A percentile compares a stretch with the other conserved stretches of the same genome.
Conservation (phyloP, 2,888 invertebrate genomes). For the Lasioglossum marginatum region DNA sequence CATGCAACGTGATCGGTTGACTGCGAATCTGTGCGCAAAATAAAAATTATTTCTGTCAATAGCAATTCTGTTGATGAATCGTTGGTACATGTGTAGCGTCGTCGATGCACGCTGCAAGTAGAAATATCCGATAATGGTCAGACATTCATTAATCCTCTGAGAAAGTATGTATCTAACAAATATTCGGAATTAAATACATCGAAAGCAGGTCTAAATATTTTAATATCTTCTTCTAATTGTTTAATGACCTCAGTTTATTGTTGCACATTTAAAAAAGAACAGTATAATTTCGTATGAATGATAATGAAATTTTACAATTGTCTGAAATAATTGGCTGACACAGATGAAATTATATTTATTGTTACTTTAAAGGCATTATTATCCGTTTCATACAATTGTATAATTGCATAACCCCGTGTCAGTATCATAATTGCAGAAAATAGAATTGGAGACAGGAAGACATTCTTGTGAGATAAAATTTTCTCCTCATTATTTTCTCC, state of each 20-base stretch:
- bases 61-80: too few species aligned
- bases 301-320: not conserved
- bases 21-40: too few species aligned
- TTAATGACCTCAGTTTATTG: not conserved
- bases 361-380: not conserved
- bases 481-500: not conserved
- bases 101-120: not conserved
- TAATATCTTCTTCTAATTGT: not conserved
- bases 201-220: not conserved
- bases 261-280: not conserved
- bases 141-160: not conserved
- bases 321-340: not conserved
- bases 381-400: not conserved
- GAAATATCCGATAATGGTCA: not conserved
- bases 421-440: not conserved
- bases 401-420: not conserved
- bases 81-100: too few species aligned
- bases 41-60: too few species aligned
- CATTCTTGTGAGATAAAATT: not conserved
- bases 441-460: not conserved
- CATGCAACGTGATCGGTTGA: too few species aligned
- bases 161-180: not conserved
- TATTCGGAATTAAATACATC: not conserved
- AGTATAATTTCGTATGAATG: not conserved
- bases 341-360: not conserved